Percentiles rank a stretch among this genome's conserved stretches.
phyloP scores from a whole-genome alignment of 2,113 vertebrate genomes.

The Xiphophorus hellerii region DNA sequence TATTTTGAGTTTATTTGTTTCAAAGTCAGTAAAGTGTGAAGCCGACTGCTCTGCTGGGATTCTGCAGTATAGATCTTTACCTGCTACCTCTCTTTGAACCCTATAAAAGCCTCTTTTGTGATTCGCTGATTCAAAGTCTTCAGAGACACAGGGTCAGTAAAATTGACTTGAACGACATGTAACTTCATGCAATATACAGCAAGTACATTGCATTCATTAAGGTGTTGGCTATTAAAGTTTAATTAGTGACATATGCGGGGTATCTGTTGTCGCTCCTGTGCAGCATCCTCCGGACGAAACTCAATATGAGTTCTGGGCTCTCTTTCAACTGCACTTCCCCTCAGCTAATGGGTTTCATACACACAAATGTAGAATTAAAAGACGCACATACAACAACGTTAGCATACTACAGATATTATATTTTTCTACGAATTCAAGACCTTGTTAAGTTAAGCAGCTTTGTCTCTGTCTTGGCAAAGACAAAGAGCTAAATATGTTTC shows the following conservation, averaged over 20 bases:
- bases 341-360: slow-evolving; percentile 37
- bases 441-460: not conserved
- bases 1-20: slow-evolving; percentile 42
- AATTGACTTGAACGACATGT: slow-evolving; percentile 39
- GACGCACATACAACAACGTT: slow-evolving; percentile 8
- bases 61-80: slow-evolving; percentile 21
- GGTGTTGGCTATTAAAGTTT: slow-evolving; percentile 44
- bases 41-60: slow-evolving; percentile 17
- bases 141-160: slow-evolving; percentile 38
- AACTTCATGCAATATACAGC: slow-evolving; percentile 45
- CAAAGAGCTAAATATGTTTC: not conserved
- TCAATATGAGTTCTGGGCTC: slow-evolving; percentile 49
- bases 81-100: slow-evolving; percentile 7
- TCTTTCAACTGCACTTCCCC: slow-evolving; percentile 45
- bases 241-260: slow-evolving; percentile 27
- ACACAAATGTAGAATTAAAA: not conserved
- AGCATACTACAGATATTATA: slow-evolving; percentile 1
- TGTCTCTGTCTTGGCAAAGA: not conserved
- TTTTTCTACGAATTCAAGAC: not conserved
- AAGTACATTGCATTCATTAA: slow-evolving; percentile 46
- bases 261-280: slow-evolving; percentile 44
- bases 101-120: slow-evolving; percentile 8
- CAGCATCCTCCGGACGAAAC: slow-evolving; percentile 44
- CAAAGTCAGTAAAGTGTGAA: slow-evolving; percentile 36
- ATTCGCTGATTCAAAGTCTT: slow-evolving; percentile 40